These are phyloP conservation scores for Ochotona curzoniae DNA, from an alignment of 2,113 vertebrate species.

Conservation along the genomic window DNA sequence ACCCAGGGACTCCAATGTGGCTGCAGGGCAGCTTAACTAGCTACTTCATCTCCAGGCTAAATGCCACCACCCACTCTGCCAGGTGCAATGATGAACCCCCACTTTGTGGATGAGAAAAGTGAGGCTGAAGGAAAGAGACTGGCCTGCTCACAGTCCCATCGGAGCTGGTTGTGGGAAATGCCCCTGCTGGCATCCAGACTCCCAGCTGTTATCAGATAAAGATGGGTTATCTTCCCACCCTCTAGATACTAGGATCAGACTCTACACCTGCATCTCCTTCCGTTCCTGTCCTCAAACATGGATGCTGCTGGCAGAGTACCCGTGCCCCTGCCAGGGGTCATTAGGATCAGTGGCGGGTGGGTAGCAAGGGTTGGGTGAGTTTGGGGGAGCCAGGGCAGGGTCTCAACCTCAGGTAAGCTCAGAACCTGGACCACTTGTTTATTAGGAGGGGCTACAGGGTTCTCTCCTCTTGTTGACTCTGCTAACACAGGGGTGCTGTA, in stretches of 20 bases:
- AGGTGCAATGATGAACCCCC: not conserved
- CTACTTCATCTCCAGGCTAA: too few species aligned
- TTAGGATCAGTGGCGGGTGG: not conserved
- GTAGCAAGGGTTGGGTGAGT: not conserved
- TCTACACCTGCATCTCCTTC: not conserved
- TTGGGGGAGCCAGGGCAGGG: not conserved
- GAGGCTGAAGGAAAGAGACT: not conserved
- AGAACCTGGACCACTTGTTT: not conserved
- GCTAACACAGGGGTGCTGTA: not conserved
- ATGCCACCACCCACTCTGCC: not conserved
- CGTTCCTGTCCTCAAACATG: not conserved
- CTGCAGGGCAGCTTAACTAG: too few species aligned
- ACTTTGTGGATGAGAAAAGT: slow-evolving; percentile 42
- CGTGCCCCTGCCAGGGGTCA: not conserved
- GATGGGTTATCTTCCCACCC: not conserved
- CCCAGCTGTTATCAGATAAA: not conserved
- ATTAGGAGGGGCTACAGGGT: not conserved
- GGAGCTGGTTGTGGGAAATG: not conserved
- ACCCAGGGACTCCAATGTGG: too few species aligned
- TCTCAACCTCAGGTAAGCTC: not conserved
- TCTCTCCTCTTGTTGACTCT: slow-evolving; percentile 2
- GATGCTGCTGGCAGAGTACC: not conserved
- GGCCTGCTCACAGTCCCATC: not conserved
- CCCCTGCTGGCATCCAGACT: not conserved
- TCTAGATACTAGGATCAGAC: not conserved